Percentiles rank a stretch among this genome's conserved stretches.
These are phyloP conservation scores for Chrysogorgia sp. DNA, from an alignment of 92 coral and sea anemone genomes.

Conservation along the genomic window DNA sequence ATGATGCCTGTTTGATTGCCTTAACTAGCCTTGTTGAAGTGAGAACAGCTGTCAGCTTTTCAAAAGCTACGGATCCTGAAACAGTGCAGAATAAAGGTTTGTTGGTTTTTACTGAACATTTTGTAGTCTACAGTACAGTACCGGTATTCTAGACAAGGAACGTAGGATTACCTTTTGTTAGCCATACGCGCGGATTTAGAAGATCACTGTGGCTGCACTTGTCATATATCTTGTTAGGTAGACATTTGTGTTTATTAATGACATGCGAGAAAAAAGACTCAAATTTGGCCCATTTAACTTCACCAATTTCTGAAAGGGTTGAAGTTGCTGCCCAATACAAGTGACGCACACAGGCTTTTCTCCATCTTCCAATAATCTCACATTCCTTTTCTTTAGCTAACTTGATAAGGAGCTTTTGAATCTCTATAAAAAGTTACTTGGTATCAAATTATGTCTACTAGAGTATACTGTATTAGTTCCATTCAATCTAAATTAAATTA, in stretches of 20 bases:
- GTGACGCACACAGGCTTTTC: no score
- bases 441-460: neutral
- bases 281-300: conserved; percentile 63
- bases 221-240: conserved; percentile 17
- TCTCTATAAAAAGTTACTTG: conserved; percentile 3
- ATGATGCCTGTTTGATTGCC: no score
- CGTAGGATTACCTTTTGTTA: neutral
- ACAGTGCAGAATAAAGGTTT: neutral
- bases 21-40: neutral
- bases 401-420: conserved; percentile 26
- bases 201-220: conserved; percentile 6
- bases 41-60: neutral
- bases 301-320: conserved; percentile 33
- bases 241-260: neutral
- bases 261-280: conserved; percentile 53
- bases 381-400: conserved; percentile 25
- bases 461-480: neutral
- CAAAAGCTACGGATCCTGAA: neutral
- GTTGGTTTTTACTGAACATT: neutral
- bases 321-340: conserved; percentile 45
- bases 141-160: neutral
- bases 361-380: conserved; percentile 31
- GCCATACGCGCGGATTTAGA: neutral
- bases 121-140: neutral
- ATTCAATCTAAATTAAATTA: no score